These are phyloP conservation scores for Caenorhabditis panamensis DNA, from an alignment of 2,888 invertebrate species.

Conservation along the genomic window DNA sequence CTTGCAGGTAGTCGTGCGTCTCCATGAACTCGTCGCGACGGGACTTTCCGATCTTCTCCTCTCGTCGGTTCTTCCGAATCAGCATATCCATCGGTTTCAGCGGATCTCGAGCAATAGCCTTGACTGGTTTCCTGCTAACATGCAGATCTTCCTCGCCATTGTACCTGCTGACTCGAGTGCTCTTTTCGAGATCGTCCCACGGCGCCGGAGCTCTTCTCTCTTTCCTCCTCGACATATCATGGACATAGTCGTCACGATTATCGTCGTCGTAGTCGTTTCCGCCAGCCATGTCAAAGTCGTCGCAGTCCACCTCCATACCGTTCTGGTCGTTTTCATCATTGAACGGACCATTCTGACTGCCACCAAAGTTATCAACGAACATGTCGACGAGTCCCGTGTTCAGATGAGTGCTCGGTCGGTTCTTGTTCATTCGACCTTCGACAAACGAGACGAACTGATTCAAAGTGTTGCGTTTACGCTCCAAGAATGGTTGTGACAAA, in stretches of 20 bases:
- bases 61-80: constrained; percentile 10
- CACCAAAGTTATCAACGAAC: constrained; percentile 34
- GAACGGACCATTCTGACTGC: not conserved
- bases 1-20: constrained; percentile 53
- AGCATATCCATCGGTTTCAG: constrained; percentile 13
- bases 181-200: constrained; percentile 40
- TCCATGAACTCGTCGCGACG: constrained; percentile 48
- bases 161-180: constrained; percentile 5
- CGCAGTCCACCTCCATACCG: constrained; percentile 7
- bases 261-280: constrained; percentile 17
- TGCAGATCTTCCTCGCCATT: constrained; percentile 39
- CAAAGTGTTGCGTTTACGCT: constrained; percentile 38
- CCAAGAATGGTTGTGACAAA: constrained; percentile 37
- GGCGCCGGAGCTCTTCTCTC: constrained; percentile 5
- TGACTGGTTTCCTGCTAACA: constrained; percentile 22
- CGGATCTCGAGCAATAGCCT: constrained; percentile 13
- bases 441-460: constrained; percentile 51
- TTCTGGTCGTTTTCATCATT: not conserved
- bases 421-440: constrained; percentile 32
- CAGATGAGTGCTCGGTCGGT: constrained; percentile 51
- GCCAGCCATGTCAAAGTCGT: constrained; percentile 23
- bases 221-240: constrained; percentile 19
- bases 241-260: constrained; percentile 34
- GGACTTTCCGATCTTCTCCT: constrained; percentile 26
- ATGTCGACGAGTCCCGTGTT: constrained; percentile 44